Conservation (phyloP, 2,113 vertebrate species). For the Seriola dumerili region DNA sequence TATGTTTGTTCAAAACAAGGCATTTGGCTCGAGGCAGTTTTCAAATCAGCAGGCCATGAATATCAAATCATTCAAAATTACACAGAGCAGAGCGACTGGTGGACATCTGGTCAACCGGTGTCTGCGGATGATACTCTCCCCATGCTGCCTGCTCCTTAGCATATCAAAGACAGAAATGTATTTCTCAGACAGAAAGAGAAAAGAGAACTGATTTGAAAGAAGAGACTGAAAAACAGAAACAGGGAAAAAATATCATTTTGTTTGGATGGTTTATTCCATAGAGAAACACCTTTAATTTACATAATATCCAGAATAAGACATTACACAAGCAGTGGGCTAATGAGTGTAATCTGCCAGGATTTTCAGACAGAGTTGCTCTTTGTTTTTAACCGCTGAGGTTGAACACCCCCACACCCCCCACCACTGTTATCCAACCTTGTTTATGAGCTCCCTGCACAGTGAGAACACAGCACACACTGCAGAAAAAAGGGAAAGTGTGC, state of each 20-base stretch:
- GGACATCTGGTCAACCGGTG: conserved; percentile 72
- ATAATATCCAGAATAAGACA: conserved; percentile 52
- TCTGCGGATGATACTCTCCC: conserved; percentile 48
- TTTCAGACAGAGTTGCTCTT: conserved; percentile 64
- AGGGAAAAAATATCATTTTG: conserved; percentile 11
- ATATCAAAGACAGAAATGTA: conserved; percentile 66
- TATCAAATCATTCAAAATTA: conserved; percentile 72
- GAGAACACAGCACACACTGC: conserved; percentile 34
- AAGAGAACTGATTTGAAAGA: background rate
- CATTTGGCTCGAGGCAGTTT: conserved; percentile 69
- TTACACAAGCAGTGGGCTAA: conserved; percentile 59
- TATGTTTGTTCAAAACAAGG: conserved; percentile 49
- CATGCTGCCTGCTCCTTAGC: conserved; percentile 68
- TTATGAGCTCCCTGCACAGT: conserved; percentile 28
- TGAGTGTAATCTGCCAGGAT: conserved; percentile 47
- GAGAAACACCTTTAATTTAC: conserved; percentile 45
- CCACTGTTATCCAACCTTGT: conserved; percentile 45
- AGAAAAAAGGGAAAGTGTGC: conserved; percentile 22
- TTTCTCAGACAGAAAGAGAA: conserved; percentile 33
- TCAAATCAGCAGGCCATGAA: conserved; percentile 74
- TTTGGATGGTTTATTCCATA: background rate
- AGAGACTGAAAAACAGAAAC: conserved; percentile 4
- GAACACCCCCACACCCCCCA: background rate
- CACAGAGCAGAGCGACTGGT: conserved; percentile 52
- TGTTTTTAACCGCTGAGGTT: conserved; percentile 45